A percentile compares a stretch with the other conserved stretches of the same genome.
phyloP scores from a whole-genome alignment of 2,888 invertebrate genomes.

The Epistrophella euchroma region DNA sequence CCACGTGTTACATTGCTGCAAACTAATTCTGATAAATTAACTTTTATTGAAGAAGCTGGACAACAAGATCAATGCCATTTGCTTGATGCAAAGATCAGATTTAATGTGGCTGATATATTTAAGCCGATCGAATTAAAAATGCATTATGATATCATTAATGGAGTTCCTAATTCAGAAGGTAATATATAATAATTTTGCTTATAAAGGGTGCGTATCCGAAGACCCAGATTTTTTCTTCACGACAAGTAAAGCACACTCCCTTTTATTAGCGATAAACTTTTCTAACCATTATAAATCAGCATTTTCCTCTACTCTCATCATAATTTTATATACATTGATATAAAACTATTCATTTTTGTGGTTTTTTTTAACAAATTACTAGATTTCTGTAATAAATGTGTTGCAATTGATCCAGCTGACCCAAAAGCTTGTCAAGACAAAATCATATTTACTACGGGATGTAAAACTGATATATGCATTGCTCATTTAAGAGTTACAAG shows the following conservation, averaged over 20 bases:
- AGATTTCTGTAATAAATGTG: constrained; percentile 83
- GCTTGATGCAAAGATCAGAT: constrained; percentile 80
- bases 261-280: too few relatives aligned
- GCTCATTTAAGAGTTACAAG: constrained; percentile 81
- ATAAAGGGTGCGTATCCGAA: too few relatives aligned
- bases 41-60: constrained; percentile 79
- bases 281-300: too few relatives aligned
- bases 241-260: rapidly evolving
- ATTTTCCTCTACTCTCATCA: too few relatives aligned
- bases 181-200: too few relatives aligned
- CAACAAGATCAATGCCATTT: constrained; percentile 79
- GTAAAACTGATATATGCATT: constrained; percentile 81
- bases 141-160: constrained; percentile 81
- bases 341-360: too few relatives aligned
- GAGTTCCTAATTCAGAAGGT: constrained; percentile 81
- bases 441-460: constrained; percentile 83
- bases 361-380: not conserved
- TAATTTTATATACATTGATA: too few relatives aligned
- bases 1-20: constrained; percentile 80
- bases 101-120: constrained; percentile 82
- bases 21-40: constrained; percentile 79
- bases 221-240: not conserved
- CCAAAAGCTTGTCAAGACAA: constrained; percentile 80
- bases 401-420: constrained; percentile 82
- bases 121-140: constrained; percentile 83